Conservation (phyloP, 2,113 vertebrate species). For the Dromas ardeola region DNA sequence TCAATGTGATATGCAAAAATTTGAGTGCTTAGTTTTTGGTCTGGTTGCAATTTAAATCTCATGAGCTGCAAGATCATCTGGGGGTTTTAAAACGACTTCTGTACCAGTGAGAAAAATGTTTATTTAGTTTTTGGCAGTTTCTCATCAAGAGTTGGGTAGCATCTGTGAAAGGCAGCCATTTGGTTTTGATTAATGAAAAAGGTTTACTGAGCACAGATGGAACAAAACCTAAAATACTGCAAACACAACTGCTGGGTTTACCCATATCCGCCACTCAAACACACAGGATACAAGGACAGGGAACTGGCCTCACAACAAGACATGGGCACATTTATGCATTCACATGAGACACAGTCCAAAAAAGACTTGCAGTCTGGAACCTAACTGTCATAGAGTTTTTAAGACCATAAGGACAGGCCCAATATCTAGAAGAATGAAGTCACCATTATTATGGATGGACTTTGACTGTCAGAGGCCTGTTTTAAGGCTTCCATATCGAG, state of each 20-base stretch:
- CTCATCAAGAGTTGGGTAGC: background rate
- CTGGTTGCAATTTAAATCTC: background rate
- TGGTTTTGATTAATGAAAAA: constrained; percentile 14
- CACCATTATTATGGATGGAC: background rate
- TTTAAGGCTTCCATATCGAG: background rate
- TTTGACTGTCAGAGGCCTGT: background rate
- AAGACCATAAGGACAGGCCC: background rate
- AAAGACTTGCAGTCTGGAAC: background rate
- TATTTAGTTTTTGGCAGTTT: constrained; percentile 14
- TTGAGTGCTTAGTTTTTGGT: background rate
- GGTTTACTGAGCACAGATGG: constrained; percentile 5
- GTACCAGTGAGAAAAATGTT: background rate
- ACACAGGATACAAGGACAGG: background rate
- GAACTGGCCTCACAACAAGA: background rate
- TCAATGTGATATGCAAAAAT: background rate
- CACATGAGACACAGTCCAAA: background rate
- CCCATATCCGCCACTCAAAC: background rate
- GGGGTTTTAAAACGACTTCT: background rate
- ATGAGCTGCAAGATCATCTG: background rate
- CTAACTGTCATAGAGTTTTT: background rate
- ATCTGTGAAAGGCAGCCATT: constrained; percentile 3
- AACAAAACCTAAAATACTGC: background rate
- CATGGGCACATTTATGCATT: background rate
- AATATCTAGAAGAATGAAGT: background rate
- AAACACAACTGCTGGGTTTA: background rate